A percentile compares a stretch with the other conserved stretches of the same genome.
These are phyloP conservation scores for Thermophis baileyi DNA, from an alignment of 2,113 vertebrate genomes.

Conservation along the genomic window DNA sequence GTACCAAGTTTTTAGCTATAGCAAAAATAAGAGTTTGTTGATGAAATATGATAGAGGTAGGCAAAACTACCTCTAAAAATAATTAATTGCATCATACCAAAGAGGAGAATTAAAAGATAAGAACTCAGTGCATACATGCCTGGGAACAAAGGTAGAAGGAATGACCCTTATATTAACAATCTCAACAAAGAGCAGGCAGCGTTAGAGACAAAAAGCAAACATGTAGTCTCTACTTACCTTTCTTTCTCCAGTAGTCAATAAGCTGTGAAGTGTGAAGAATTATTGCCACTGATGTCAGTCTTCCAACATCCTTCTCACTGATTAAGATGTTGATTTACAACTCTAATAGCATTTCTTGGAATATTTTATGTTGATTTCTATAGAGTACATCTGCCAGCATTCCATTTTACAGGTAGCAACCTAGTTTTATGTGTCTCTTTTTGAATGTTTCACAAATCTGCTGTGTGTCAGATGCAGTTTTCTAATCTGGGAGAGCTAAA, in stretches of 20 bases:
- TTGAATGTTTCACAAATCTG: not conserved
- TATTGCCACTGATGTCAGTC: not conserved
- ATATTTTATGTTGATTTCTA: not conserved
- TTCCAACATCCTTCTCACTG: not conserved
- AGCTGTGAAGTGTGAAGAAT: not conserved
- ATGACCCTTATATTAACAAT: not conserved
- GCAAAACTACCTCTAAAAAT: not conserved
- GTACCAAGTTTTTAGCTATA: not conserved
- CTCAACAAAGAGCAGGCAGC: not conserved
- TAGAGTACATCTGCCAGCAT: not conserved
- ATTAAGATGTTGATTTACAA: not conserved
- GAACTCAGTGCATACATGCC: not conserved
- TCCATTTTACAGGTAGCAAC: not conserved
- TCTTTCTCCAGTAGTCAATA: not conserved
- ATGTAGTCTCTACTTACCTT: not conserved
- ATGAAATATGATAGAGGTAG: not conserved
- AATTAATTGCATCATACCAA: not conserved
- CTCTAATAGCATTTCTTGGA: not conserved
- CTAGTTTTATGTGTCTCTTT: not conserved
- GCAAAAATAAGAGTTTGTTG: not conserved
- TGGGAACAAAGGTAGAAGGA: not conserved
- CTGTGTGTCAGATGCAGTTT: not conserved
- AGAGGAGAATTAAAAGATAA: not conserved
- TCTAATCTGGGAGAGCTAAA: not conserved
- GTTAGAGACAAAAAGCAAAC: not conserved